Base-by-base conservation (phyloP, 2,797 vertebrate genomes). In the Cetoscarus ocellatus region DNA sequence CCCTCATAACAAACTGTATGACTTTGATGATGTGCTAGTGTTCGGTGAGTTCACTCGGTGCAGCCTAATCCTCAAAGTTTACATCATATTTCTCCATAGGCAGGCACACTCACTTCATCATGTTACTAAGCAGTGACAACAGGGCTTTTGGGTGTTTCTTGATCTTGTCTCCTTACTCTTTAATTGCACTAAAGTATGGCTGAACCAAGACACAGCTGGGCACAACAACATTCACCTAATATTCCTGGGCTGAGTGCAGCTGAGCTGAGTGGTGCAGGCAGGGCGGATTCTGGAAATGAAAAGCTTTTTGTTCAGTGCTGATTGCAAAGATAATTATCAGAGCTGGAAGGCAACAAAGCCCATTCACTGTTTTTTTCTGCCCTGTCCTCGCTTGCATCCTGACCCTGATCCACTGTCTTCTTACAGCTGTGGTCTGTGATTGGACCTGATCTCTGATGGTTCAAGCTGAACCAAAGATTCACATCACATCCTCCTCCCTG, bases 31-130 rank as follows among this genome's bases (percentile, higher is more conserved):
- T 40, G 47, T 52, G 45, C 70, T 53, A 7, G 36, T 39, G 3
- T 8, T 42, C 14, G 44, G 13, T 3, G 62, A 77, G 83, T 69
- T 88, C 64, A 74, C 50, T 70, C 66, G 18, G 70, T 70, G 40
- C 61, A 75, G 17, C 34, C 60, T 79, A 76, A 66, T 79, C 73
- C 59, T 77, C 57, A 47, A 56, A 57, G 35, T 87, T 79, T 81
- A 74, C 60, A 58, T 79, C 49, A 70, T 68, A 90, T 82, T 75
- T 73, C 79, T 88, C 80, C 52, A n/a, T 39, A 10, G 73, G 63
- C 87, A 90, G 87, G 74, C 79, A 80, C 74, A 77, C 83, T 87
- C 87, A 83, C 84, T 89, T 74, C 71, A 79, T 87, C 76, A 73
- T 36, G 34, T 83, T 78, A 75, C 74, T 62, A 58, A 67, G 75